Conservation (phyloP, 2,113 vertebrate species). For the Ceyx melanurus region DNA sequence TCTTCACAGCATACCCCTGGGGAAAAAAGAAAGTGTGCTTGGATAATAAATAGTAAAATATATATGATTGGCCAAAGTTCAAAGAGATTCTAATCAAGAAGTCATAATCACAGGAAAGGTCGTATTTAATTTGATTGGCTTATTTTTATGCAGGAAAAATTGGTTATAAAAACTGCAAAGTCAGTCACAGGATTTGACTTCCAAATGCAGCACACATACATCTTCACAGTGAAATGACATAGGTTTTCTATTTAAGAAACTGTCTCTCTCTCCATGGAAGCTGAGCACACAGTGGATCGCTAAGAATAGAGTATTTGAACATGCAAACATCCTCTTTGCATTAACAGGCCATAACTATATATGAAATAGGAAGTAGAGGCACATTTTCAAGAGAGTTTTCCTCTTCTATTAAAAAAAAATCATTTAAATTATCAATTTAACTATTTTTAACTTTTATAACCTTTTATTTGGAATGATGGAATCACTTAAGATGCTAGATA, state of each 20-base stretch:
- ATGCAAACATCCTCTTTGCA: not conserved
- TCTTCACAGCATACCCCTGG: not conserved
- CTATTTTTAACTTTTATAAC: constrained; percentile 17
- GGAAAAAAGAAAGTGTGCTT: not conserved
- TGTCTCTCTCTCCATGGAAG: not conserved
- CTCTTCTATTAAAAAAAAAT: not conserved
- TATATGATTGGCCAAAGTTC: constrained; percentile 18
- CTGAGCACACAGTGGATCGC: not conserved
- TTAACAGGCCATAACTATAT: not conserved
- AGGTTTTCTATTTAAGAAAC: not conserved
- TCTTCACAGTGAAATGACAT: not conserved
- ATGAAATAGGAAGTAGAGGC: not conserved
- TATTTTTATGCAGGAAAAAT: constrained; percentile 35
- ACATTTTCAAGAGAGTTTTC: not conserved
- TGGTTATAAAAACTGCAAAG: constrained; percentile 11
- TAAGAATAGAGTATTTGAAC: not conserved
- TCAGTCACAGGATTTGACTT: constrained; percentile 5
- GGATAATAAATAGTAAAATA: constrained; percentile 17
- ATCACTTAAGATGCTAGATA: constrained; percentile 32
- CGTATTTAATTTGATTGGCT: constrained; percentile 34
- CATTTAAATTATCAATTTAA: constrained; percentile 20
- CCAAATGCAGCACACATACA: not conserved
- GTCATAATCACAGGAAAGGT: constrained; percentile 45
- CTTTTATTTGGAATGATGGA: constrained; percentile 42
- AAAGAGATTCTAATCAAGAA: constrained; percentile 42